Percentiles rank a stretch among this genome's conserved stretches.
phyloP scores from a whole-genome alignment of 2,113 vertebrate species.

The Chaetorhynchus papuensis region DNA sequence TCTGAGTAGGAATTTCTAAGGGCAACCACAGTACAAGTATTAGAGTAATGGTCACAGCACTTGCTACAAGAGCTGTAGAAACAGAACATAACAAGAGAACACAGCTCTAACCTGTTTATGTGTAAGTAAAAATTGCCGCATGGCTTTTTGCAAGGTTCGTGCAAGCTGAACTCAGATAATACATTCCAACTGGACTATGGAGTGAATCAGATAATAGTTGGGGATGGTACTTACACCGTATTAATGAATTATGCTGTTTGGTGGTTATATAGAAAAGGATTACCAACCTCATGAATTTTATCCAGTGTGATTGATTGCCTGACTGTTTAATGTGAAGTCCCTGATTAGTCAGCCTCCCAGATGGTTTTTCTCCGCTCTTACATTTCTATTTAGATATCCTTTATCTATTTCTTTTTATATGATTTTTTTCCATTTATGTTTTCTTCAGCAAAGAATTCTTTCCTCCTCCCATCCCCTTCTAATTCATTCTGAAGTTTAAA shows the following conservation, averaged over 20 bases:
- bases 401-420: constrained; percentile 16
- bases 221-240: neutral
- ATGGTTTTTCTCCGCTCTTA: constrained; percentile 24
- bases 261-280: neutral
- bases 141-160: neutral
- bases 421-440: neutral
- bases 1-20: neutral
- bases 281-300: constrained; percentile 12
- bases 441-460: neutral
- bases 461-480: neutral
- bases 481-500: neutral
- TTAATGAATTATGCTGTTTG: neutral
- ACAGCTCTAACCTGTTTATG: neutral
- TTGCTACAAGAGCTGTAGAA: neutral
- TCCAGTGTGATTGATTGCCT: constrained; percentile 32
- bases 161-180: neutral
- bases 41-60: neutral
- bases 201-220: neutral
- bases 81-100: neutral
- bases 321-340: constrained; percentile 16
- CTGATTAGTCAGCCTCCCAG: constrained; percentile 16
- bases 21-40: neutral
- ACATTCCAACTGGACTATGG: neutral
- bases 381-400: constrained; percentile 5
- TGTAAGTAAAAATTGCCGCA: neutral